Base-by-base conservation (phyloP, 2,888 invertebrate species). In the Candidula unifasciata region DNA sequence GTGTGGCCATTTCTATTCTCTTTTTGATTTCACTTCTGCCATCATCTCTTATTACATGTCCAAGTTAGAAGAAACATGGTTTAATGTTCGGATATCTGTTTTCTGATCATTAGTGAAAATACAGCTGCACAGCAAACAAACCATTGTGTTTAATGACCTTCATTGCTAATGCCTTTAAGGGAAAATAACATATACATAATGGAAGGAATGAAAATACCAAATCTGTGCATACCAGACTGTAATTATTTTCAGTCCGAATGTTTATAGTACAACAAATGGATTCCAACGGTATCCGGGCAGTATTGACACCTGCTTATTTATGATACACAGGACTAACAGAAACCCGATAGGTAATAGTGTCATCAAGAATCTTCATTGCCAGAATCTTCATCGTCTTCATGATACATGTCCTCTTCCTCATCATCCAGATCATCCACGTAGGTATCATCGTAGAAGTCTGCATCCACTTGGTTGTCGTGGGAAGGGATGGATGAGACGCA, bases 401-500 rank as follows among this genome's bases (percentile, higher is more conserved):
- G 88, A 87, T 90, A 90, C 88, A 88, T 88, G 66, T 89, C 89
- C 79, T 91, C 90, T 54, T 88, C 74, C 74, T 74, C 74, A 30
- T 74, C 91, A 82, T 88, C 90, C 82, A 88, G 86, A 87, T 90
- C 91, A 86, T 89, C 90, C 81, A 89, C 90, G 86, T 91, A 90
- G 85, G 91, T 91, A 86, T 91, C 90, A 85, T 91, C 91, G 84
- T 91, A 91, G 85, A 90, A 91, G 86, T 89, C 90, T 66, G 88
- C 90, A 87, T 91, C 92, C 76, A 91, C 90, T 81, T 90, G 90
- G 80, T 90, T 89, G 85, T 90, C 88, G 64, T 89, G 88, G 71
- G 89, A 89, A 57, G 97, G 96, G 94, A 91, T 97, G 89, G 97
- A 96, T 94, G 96, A 96, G 93, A 99, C 97, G 94, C 99, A 99